These are phyloP conservation scores for Vanessa atalanta DNA, from an alignment of 1,140 invertebrate species.

Conservation along the genomic window DNA sequence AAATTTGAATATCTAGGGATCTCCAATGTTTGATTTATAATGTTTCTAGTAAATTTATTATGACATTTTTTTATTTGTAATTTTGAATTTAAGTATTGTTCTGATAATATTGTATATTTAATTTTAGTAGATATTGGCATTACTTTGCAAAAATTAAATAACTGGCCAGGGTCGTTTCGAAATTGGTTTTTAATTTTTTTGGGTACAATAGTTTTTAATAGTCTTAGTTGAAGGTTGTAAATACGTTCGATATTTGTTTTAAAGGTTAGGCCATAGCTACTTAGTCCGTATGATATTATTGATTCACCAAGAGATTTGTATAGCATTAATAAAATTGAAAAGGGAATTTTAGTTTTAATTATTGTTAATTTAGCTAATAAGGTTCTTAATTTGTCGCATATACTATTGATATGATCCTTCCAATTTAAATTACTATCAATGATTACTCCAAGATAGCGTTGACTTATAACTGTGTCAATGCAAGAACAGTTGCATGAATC, in stretches of 20 bases:
- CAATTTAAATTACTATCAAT: conserved; percentile 7
- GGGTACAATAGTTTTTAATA: conserved; percentile 8
- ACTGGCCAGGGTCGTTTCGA: not conserved
- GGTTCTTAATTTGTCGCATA: not conserved
- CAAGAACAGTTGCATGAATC: not conserved
- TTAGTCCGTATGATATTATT: conserved; percentile 1
- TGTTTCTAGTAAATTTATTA: too few relatives aligned
- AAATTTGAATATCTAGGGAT: too few relatives aligned
- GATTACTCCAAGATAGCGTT: not conserved
- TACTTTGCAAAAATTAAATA: not conserved
- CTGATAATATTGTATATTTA: too few relatives aligned
- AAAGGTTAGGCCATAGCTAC: not conserved
- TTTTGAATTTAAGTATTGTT: too few relatives aligned
- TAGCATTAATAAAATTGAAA: not conserved
- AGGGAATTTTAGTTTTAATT: not conserved
- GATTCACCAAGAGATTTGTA: not conserved
- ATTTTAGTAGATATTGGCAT: too few relatives aligned
- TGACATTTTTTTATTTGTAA: too few relatives aligned
- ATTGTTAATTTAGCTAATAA: not conserved
- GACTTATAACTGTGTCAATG: not conserved
- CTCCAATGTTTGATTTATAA: too few relatives aligned
- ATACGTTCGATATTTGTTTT: not conserved
- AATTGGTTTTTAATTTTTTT: not conserved
- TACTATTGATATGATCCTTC: not conserved
- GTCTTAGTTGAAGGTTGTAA: not conserved